A percentile compares a stretch with the other conserved stretches of the same genome.
Evolutionary conservation across 2,888 invertebrate genomes (phyloP).

Genomic region (Cerceris ruficornis): DNA sequence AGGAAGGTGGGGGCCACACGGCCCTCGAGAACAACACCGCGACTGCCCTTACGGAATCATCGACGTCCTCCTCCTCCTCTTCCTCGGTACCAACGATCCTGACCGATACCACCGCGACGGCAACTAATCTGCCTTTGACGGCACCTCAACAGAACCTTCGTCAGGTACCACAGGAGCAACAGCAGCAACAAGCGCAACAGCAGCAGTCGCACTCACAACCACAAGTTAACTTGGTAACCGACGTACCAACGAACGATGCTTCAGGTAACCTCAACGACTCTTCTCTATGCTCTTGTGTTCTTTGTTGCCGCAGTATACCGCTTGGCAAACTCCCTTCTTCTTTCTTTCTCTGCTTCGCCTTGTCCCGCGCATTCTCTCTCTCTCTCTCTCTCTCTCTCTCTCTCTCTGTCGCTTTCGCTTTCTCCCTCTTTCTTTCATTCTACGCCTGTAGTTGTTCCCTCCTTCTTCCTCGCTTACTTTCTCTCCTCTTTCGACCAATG

Average conservation of each 20-base stretch:
- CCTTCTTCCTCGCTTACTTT: constrained; percentile 7
- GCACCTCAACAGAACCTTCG: constrained; percentile 57
- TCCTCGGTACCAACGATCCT: constrained; percentile 60
- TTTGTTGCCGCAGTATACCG: constrained; percentile 64
- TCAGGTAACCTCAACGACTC: constrained; percentile 72
- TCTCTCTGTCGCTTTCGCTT: constrained; percentile 50
- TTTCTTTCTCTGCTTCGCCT: constrained; percentile 27
- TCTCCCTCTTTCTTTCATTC: constrained; percentile 32
- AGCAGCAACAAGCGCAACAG: constrained; percentile 59
- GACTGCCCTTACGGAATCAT: constrained; percentile 66
- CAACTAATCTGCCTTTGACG: constrained; percentile 58
- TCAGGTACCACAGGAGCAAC: constrained; percentile 57
- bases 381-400: constrained; percentile 31
- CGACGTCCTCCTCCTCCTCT: constrained; percentile 62
- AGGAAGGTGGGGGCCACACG: constrained; percentile 61
- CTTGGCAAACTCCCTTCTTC: constrained; percentile 66
- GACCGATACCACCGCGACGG: constrained; percentile 53
- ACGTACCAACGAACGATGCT: constrained; percentile 65
- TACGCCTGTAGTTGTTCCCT: constrained; percentile 23
- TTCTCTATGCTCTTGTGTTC: constrained; percentile 47
- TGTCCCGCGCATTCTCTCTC: constrained; percentile 23
- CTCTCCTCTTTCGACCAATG: constrained; percentile 12
- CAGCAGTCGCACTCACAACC: constrained; percentile 62
- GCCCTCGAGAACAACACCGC: constrained; percentile 62
- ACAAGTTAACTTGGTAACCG: constrained; percentile 62